Evolutionary conservation across 1,140 invertebrate genomes (phyloP).

Genomic region (Capitella teleta): DNA sequence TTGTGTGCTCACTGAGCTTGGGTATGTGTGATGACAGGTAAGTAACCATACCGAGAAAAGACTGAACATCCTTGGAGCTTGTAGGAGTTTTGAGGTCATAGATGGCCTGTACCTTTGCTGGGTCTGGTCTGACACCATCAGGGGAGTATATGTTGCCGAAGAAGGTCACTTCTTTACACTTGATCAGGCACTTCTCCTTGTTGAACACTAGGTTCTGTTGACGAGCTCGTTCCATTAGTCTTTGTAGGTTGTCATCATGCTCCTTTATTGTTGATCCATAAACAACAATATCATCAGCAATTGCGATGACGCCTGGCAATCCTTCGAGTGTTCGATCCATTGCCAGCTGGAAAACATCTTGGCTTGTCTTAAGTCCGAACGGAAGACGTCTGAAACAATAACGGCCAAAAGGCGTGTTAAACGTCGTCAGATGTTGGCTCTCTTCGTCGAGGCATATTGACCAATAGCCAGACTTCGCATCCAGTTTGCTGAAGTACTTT

Average conservation of each 20-base stretch:
- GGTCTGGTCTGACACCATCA: conserved; percentile 34
- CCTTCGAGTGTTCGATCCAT: too few species aligned
- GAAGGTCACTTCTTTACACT: conserved; percentile 22
- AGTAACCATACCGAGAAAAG: conserved; percentile 18
- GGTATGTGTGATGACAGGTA: conserved; percentile 17
- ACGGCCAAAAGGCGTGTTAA: conserved; percentile 21
- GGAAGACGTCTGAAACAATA: conserved; percentile 22
- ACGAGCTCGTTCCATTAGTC: too few species aligned
- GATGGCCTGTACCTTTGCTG: conserved; percentile 35
- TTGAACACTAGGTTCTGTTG: too few species aligned
- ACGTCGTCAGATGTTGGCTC: conserved; percentile 19
- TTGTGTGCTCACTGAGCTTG: conserved; percentile 7
- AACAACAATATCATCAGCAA: too few species aligned
- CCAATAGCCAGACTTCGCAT: conserved; percentile 31
- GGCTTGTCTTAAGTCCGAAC: conserved; percentile 23
- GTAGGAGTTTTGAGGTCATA: conserved; percentile 13
- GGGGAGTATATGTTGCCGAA: conserved; percentile 23
- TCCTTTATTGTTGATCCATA: too few species aligned
- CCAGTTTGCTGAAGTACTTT: conserved; percentile 17
- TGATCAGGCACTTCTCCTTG: too few species aligned
- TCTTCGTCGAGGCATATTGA: conserved; percentile 21
- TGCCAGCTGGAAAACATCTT: conserved; percentile 30
- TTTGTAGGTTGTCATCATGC: too few species aligned
- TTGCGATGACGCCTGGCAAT: too few species aligned
- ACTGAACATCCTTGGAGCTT: conserved; percentile 13